Conservation (phyloP, 2,113 vertebrate genomes). For the Ammodytes marinus region DNA sequence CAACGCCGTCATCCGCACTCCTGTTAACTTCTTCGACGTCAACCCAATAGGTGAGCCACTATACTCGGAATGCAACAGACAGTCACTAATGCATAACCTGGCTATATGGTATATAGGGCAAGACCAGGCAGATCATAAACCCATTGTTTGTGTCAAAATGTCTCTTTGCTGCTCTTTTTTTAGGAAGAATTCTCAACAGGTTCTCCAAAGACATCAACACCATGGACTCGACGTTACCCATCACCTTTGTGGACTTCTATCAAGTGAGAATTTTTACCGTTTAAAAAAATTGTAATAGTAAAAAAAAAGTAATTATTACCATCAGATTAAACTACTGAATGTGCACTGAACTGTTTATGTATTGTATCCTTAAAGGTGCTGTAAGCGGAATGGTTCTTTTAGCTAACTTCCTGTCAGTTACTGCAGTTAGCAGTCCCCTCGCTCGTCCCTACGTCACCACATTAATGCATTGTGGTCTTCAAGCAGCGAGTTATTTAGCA, state of each 20-base stretch:
- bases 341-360: neutral
- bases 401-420: too few species aligned
- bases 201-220: slow-evolving; percentile 60
- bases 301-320: too few species aligned
- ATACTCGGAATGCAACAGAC: neutral
- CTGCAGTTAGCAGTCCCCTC: too few species aligned
- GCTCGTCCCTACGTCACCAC: too few species aligned
- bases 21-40: slow-evolving; percentile 91
- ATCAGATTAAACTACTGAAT: neutral
- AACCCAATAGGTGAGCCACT: slow-evolving; percentile 90
- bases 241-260: slow-evolving; percentile 60
- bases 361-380: too few species aligned
- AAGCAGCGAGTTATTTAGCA: too few species aligned
- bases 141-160: too few species aligned
- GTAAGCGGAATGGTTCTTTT: too few species aligned
- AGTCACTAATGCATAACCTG: neutral
- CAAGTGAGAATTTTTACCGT: slow-evolving; percentile 34
- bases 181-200: slow-evolving; percentile 60
- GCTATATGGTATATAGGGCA: too few species aligned
- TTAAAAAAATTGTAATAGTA: too few species aligned
- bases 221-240: slow-evolving; percentile 58
- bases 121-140: too few species aligned
- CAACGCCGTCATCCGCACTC: slow-evolving; percentile 88
- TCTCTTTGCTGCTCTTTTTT: neutral
- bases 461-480: too few species aligned